These are phyloP conservation scores for Trogon surrucura DNA, from an alignment of 2,113 vertebrate genomes.

Conservation along the genomic window DNA sequence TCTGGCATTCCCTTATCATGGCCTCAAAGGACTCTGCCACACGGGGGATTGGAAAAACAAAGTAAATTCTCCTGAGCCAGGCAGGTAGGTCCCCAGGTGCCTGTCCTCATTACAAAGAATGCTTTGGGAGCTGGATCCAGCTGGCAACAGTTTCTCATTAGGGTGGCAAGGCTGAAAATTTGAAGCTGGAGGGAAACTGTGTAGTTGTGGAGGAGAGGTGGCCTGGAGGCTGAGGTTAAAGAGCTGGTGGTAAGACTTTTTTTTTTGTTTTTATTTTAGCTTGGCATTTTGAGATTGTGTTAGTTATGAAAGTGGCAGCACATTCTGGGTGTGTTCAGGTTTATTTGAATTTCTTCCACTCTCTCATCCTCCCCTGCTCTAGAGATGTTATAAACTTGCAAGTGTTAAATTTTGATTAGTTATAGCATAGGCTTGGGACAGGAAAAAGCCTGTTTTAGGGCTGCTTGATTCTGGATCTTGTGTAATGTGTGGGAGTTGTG, in stretches of 20 bases:
- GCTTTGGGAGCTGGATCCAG: conserved; percentile 28
- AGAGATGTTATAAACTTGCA: neutral
- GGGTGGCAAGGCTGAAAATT: conserved; percentile 27
- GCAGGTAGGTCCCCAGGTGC: conserved; percentile 56
- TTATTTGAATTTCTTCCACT: neutral
- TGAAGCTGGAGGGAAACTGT: neutral
- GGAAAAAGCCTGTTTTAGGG: conserved; percentile 31
- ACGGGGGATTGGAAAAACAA: neutral
- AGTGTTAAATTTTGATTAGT: conserved; percentile 25
- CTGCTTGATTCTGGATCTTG: conserved; percentile 26
- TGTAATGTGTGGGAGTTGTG: conserved; percentile 29
- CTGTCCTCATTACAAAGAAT: conserved; percentile 45
- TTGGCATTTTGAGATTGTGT: neutral
- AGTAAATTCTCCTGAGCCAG: conserved; percentile 19
- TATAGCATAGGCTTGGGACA: neutral
- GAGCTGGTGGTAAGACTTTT: neutral
- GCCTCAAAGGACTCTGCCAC: conserved; percentile 7
- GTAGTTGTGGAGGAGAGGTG: neutral
- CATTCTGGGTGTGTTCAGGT: neutral
- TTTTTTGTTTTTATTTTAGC: neutral
- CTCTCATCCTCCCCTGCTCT: neutral
- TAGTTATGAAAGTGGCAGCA: neutral
- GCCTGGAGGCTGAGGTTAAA: neutral
- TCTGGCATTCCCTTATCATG: conserved; percentile 21
- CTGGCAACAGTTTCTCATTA: conserved; percentile 43